Conservation (phyloP, 2,888 invertebrate species). For the Diadromus collaris region DNA sequence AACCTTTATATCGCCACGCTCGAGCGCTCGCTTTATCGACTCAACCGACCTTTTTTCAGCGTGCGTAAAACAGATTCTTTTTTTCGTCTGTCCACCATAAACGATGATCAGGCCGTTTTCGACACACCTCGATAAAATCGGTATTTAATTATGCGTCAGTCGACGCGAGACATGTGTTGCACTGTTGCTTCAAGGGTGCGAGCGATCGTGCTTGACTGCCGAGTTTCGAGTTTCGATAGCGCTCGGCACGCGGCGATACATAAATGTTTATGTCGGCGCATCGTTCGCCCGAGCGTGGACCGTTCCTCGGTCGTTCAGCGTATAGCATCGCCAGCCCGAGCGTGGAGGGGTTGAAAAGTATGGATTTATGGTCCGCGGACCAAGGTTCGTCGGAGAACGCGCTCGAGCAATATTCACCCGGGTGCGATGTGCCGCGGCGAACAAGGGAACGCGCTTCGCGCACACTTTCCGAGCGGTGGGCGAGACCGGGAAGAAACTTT, state of each 20-base stretch:
- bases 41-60: too few species aligned
- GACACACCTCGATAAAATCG: too few species aligned
- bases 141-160: too few species aligned
- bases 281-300: not conserved
- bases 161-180: too few species aligned
- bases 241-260: not conserved
- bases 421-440: slow-evolving; percentile 19
- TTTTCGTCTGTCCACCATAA: too few species aligned
- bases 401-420: slow-evolving; percentile 43
- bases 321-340: slow-evolving; percentile 7
- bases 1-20: too few species aligned
- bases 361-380: slow-evolving; percentile 40
- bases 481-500: slow-evolving; percentile 31
- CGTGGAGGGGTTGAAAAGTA: slow-evolving; percentile 30
- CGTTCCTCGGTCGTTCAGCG: not conserved
- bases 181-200: too few species aligned
- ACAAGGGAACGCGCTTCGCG: slow-evolving; percentile 17
- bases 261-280: slow-evolving; percentile 6
- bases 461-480: not conserved
- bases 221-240: not conserved
- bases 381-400: slow-evolving; percentile 28
- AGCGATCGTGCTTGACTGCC: too few species aligned
- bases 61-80: too few species aligned
- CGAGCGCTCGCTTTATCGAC: too few species aligned
- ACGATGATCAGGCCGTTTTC: too few species aligned